phyloP scores from a whole-genome alignment of 2,113 vertebrate genomes.

The Heterotilapia buettikoferi region DNA sequence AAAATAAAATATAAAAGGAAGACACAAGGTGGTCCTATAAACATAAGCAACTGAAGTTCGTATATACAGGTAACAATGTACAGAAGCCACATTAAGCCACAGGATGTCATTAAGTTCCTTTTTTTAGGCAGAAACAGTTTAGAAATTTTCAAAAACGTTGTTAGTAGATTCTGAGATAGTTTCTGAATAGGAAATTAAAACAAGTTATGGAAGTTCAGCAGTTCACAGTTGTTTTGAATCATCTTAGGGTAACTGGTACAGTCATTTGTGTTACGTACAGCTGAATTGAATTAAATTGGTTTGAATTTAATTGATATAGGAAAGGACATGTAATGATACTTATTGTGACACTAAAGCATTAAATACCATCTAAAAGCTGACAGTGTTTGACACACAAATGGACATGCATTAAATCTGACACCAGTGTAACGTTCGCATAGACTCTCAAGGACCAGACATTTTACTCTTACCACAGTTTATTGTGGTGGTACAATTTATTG shows the following conservation, averaged over 20 bases:
- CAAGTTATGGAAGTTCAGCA: not conserved
- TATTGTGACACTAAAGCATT: not conserved
- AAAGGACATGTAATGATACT: not conserved
- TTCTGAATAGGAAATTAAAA: not conserved
- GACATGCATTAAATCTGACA: not conserved
- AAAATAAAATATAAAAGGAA: not conserved
- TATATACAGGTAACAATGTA: not conserved
- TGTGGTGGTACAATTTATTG: not conserved
- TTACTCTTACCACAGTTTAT: not conserved
- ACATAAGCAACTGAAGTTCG: not conserved
- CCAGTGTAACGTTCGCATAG: not conserved
- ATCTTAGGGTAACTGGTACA: not conserved
- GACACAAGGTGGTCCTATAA: not conserved
- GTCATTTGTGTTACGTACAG: not conserved
- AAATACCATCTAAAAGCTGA: not conserved
- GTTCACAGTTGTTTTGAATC: not conserved
- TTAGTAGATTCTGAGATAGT: accelerated
- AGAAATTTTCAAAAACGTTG: not conserved
- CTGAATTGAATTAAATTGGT: not conserved
- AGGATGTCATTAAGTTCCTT: not conserved
- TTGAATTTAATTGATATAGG: not conserved
- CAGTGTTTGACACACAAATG: not conserved
- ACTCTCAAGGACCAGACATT: not conserved
- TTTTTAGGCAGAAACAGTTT: accelerated
- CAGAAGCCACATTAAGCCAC: not conserved